Evolutionary conservation across 2,113 vertebrate species (phyloP).

Genomic region (Neopipo cinnamomea): DNA sequence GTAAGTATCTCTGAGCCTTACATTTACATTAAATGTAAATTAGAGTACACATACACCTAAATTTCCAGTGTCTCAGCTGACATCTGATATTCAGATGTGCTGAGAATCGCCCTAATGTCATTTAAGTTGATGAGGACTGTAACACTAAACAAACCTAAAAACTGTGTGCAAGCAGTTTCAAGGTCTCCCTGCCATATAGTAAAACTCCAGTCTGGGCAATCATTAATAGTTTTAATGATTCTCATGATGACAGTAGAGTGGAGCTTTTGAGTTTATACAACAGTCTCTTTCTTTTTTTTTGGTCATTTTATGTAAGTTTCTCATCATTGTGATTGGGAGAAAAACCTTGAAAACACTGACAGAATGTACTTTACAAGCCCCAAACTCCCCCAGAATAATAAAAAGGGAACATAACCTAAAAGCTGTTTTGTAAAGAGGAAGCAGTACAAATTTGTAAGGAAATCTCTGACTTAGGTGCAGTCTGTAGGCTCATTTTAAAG

Average conservation of each 20-base stretch:
- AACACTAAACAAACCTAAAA: background rate
- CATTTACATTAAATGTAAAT: background rate
- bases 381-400: background rate
- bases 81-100: background rate
- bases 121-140: background rate
- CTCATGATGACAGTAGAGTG: background rate
- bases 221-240: background rate
- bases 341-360: background rate
- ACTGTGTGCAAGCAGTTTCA: background rate
- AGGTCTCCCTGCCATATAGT: background rate
- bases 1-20: background rate
- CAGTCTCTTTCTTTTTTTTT: background rate
- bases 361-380: background rate
- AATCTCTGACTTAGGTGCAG: background rate
- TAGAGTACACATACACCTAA: background rate
- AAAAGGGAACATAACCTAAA: background rate
- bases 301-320: background rate
- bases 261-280: background rate
- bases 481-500: background rate
- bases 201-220: background rate
- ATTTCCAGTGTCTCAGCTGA: background rate
- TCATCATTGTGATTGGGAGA: background rate
- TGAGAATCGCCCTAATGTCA: background rate
- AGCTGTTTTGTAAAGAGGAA: background rate
- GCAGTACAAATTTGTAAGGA: background rate